phyloP scores from a whole-genome alignment of 2,113 vertebrate genomes.

The Thermophis baileyi region DNA sequence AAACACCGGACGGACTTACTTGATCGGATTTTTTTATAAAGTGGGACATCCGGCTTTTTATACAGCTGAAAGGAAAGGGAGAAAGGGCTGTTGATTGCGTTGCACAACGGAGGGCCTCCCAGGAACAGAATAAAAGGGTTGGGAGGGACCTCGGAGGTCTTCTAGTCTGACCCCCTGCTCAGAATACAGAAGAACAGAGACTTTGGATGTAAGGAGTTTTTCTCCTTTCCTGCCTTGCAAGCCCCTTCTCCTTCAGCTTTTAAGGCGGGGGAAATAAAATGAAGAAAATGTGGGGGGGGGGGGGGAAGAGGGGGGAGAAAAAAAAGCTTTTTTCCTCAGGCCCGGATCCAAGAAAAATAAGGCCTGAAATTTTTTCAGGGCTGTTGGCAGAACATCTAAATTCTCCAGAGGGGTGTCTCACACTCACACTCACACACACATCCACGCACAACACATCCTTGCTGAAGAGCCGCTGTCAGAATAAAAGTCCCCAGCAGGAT shows the following conservation, averaged over 20 bases:
- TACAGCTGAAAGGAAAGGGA: slow-evolving; percentile 78
- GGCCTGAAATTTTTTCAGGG: slow-evolving; percentile 57
- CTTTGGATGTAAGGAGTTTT: no score
- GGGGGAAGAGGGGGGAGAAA: neutral
- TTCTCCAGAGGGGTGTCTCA: slow-evolving; percentile 59
- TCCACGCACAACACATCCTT: neutral
- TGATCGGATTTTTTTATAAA: slow-evolving; percentile 98
- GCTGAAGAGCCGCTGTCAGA: slow-evolving; percentile 50
- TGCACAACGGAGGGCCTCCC: slow-evolving; percentile 26
- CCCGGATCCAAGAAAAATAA: slow-evolving; percentile 69
- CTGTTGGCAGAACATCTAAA: slow-evolving; percentile 68
- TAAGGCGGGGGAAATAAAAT: slow-evolving; percentile 48
- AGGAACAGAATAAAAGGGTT: no score
- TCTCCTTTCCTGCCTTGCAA: slow-evolving; percentile 21
- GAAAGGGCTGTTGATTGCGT: slow-evolving; percentile 45
- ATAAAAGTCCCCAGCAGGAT: slow-evolving; percentile 62
- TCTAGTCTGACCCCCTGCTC: neutral
- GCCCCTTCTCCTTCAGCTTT: slow-evolving; percentile 49
- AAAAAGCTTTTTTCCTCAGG: slow-evolving; percentile 57
- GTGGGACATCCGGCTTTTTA: slow-evolving; percentile 97
- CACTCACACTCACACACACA: neutral
- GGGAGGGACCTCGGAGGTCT: neutral
- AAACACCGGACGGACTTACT: slow-evolving; percentile 78
- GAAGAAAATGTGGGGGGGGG: neutral
- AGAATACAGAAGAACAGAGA: neutral